Evolutionary conservation across 1,140 invertebrate species (phyloP).

Genomic region (Gyrodactylus salaris): DNA sequence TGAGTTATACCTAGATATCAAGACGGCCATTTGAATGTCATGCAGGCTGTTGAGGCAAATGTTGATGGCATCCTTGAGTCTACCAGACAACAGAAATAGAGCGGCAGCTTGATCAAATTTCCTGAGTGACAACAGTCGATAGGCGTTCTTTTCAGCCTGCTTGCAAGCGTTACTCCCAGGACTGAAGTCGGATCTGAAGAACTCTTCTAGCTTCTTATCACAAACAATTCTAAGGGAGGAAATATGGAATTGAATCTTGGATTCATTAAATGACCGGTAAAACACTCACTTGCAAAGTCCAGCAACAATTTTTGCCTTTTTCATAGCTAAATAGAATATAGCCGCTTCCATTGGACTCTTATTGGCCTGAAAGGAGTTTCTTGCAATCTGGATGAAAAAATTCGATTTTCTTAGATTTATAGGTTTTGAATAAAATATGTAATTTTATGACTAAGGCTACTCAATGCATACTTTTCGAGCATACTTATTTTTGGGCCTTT

Average conservation of each 20-base stretch:
- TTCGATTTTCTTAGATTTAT: no score
- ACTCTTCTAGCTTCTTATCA: conserved; percentile 61
- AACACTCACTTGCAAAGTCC: conserved; percentile 53
- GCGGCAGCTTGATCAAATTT: conserved; percentile 39
- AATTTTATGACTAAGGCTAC: not conserved
- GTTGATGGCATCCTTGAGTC: conserved; percentile 68
- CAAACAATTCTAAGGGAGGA: conserved; percentile 23
- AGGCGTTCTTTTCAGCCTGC: conserved; percentile 83
- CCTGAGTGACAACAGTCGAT: conserved; percentile 67
- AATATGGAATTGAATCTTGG: no score
- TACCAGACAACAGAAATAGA: conserved; percentile 64
- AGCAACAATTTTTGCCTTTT: conserved; percentile 80
- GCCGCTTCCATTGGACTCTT: conserved; percentile 83
- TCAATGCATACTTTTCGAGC: no score
- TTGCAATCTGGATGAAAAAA: conserved; percentile 36
- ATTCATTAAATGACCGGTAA: no score
- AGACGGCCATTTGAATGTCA: conserved; percentile 74
- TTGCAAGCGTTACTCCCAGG: conserved; percentile 64
- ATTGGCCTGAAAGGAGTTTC: conserved; percentile 47
- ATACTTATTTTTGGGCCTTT: no score
- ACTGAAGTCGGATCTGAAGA: conserved; percentile 71
- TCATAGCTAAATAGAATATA: conserved; percentile 85
- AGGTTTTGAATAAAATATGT: not conserved
- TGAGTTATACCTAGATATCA: conserved; percentile 63
- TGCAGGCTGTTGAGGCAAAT: conserved; percentile 57